phyloP scores from a whole-genome alignment of 2,797 vertebrate genomes.

The Rhinatrema bivittatum region DNA sequence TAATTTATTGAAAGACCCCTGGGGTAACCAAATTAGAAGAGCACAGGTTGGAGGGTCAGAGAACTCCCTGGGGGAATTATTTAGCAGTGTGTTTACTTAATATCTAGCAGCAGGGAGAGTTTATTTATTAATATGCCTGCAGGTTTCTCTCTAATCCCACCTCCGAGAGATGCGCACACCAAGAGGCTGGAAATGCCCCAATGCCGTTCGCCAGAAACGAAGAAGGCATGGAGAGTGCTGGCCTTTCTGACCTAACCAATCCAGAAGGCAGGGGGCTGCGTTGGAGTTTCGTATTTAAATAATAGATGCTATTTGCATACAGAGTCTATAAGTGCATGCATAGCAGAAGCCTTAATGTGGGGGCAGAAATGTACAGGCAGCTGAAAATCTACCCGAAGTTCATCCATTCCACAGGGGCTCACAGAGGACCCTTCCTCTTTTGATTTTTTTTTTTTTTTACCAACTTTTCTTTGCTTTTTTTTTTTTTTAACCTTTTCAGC shows the following conservation, averaged over 20 bases:
- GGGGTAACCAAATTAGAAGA: conserved; percentile 59
- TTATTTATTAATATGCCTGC: conserved; percentile 71
- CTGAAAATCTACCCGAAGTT: too few species aligned
- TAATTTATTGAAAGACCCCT: conserved; percentile 38
- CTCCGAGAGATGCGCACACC: conserved; percentile 52
- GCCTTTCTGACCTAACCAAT: conserved; percentile 30
- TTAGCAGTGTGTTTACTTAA: conserved; percentile 66
- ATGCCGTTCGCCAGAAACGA: conserved; percentile 37
- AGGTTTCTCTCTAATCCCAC: conserved; percentile 65
- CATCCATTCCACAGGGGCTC: too few species aligned
- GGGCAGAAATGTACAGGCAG: too few species aligned
- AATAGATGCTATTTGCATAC: conserved; percentile 10
- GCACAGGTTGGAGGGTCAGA: conserved; percentile 58
- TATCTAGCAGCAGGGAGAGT: conserved; percentile 68
- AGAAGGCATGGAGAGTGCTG: conserved; percentile 26
- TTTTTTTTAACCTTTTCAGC: too few species aligned
- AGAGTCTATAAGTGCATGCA: background rate
- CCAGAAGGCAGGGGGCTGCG: background rate
- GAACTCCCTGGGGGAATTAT: conserved; percentile 56
- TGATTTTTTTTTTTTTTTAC: too few species aligned
- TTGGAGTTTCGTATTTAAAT: conserved; percentile 1
- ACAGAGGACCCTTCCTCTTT: too few species aligned
- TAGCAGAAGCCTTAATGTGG: conserved; percentile 30
- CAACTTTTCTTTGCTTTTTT: too few species aligned
- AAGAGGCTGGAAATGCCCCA: conserved; percentile 51